Evolutionary conservation across 2,113 vertebrate genomes (phyloP), one percentile per base, ranked within the genome.

Genomic region (Blennius ocellaris): DNA sequence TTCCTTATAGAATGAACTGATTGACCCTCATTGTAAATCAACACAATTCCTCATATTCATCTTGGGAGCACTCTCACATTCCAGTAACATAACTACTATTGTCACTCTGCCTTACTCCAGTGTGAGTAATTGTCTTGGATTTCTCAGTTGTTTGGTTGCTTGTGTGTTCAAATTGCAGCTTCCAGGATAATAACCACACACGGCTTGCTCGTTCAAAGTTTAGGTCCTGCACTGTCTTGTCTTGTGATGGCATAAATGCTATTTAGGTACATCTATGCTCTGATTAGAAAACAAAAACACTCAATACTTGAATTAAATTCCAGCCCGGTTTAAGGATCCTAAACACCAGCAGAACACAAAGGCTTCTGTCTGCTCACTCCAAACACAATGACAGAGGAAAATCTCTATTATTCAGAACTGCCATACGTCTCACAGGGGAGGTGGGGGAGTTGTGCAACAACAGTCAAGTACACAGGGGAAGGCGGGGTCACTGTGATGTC

Each of bases 381-480:
- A 5, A 45, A 45, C 11, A 48, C 43, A 44, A 17, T 47, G 17
- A 53, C 40, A 44, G 8, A 30, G 15, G 38, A 44, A 55, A 65
- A 44, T 36, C 0, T 59, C 17, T 11, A 30, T 37, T n/a, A 17
- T 30, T 57, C 16, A n/a, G 12, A 48, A 8, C 40, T 6, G 51
- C 39, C 21, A 30, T 30, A 30, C 21, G 21, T 30, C 21, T 30
- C 4, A 30, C 21, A 30, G 14, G 6, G 14, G 45, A 6, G n/a
- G 11, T 14, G 6, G 49, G 41, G 21, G 21, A 73, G 71, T 72
- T 82, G 73, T 85, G 74, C 71, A 83, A 89, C 65, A 59, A 55
- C 39, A 39, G 30, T 21, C 14, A 7, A 70, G 57, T 10, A 30
- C 11, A 16, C 15, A 6, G 12, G 16, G 14, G 75, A 39, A 11